These are phyloP conservation scores for Macrosiphum euphorbiae DNA, from an alignment of 2,888 invertebrate genomes.

Conservation along the genomic window DNA sequence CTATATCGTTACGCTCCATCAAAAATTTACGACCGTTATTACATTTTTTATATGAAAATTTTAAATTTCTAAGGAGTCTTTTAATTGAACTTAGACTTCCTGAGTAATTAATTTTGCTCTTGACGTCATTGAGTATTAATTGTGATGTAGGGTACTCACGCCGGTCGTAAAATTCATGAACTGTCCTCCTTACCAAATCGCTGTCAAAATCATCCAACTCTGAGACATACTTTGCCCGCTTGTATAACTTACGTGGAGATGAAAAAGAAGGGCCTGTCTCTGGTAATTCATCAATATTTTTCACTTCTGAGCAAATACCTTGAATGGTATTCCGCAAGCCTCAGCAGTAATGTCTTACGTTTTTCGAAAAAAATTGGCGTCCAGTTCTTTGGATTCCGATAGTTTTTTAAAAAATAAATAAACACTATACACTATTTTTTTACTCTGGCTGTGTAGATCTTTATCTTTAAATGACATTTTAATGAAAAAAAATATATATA, in stretches of 20 bases:
- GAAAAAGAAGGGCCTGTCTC: background rate
- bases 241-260: background rate
- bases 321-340: background rate
- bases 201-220: slow-evolving; percentile 39
- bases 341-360: background rate
- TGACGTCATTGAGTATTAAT: background rate
- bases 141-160: background rate
- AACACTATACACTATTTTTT: too few relatives aligned
- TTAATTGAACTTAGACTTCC: background rate
- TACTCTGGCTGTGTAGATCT: too few relatives aligned
- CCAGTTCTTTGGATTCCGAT: too few relatives aligned
- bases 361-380: background rate
- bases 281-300: background rate
- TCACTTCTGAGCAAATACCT: background rate
- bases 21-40: too few relatives aligned
- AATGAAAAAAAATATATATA: too few relatives aligned
- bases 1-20: too few relatives aligned
- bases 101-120: background rate
- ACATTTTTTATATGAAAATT: too few relatives aligned
- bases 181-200: slow-evolving; percentile 24
- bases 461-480: too few relatives aligned
- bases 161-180: slow-evolving; percentile 36
- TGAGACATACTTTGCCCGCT: slow-evolving; percentile 17
- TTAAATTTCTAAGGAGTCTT: too few relatives aligned
- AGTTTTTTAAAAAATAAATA: too few relatives aligned